Evolutionary conservation across 2,888 invertebrate genomes (phyloP).

Genomic region (Apomyelois bistriatella): DNA sequence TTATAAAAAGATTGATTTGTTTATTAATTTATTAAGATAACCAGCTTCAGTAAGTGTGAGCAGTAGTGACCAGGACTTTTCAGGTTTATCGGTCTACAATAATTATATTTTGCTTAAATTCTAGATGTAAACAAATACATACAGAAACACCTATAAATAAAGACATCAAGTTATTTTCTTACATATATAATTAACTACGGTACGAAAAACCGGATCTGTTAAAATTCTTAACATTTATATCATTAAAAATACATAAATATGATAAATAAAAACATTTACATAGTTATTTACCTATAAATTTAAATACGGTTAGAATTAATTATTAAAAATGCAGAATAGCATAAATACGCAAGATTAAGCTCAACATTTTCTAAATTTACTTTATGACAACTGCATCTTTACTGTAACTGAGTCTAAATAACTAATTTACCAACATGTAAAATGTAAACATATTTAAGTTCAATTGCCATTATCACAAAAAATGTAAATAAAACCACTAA

Average conservation of each 20-base stretch:
- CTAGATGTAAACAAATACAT: conserved; percentile 15
- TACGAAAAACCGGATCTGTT: neutral
- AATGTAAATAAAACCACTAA: neutral
- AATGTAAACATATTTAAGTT: neutral
- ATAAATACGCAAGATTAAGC: neutral
- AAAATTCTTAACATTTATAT: neutral
- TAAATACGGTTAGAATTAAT: too few relatives aligned
- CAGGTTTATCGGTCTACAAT: conserved; percentile 4
- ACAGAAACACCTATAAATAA: conserved; percentile 18
- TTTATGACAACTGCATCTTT: too few relatives aligned
- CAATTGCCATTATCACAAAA: neutral
- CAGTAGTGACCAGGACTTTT: conserved; percentile 9
- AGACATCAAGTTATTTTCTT: neutral
- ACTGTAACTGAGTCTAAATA: neutral
- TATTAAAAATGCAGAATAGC: neutral
- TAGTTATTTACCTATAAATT: too few relatives aligned
- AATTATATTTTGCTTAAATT: conserved; percentile 4
- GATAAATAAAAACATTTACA: neutral
- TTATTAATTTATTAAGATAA: neutral
- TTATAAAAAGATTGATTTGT: neutral
- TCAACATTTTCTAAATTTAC: neutral
- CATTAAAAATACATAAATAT: neutral
- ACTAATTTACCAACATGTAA: neutral
- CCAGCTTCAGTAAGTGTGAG: conserved; percentile 2
- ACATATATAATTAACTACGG: neutral